Evolutionary conservation across 2,888 invertebrate genomes (phyloP).

Genomic region (Entomobrya proxima): DNA sequence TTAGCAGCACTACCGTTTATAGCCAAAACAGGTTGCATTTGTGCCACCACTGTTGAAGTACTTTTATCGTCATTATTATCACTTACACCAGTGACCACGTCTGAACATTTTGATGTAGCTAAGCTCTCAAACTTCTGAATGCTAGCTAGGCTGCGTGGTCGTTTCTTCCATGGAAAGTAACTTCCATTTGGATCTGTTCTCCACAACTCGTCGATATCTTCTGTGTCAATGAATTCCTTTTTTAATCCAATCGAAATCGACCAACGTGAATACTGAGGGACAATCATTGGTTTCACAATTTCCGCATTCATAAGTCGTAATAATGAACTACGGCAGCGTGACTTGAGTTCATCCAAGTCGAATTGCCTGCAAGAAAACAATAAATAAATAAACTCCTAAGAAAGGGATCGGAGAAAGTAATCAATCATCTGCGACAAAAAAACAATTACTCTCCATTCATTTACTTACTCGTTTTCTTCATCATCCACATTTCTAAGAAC

Average conservation of each 20-base stretch:
- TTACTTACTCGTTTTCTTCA: constrained; percentile 1
- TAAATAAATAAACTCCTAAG: too few species aligned
- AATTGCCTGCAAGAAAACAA: neutral
- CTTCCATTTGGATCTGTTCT: constrained; percentile 28
- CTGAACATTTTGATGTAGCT: too few species aligned
- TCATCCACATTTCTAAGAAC: neutral
- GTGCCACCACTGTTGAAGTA: too few species aligned
- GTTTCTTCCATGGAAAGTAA: constrained; percentile 53
- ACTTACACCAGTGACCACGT: too few species aligned
- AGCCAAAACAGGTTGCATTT: too few species aligned
- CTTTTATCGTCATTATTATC: too few species aligned
- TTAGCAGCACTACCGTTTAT: too few species aligned
- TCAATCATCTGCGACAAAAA: too few species aligned
- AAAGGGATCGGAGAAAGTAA: too few species aligned
- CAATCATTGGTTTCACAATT: constrained; percentile 9
- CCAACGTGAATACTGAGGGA: constrained; percentile 51
- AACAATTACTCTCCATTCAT: too few species aligned
- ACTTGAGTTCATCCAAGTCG: constrained; percentile 22
- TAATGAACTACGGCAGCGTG: neutral
- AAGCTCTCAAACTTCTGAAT: too few species aligned
- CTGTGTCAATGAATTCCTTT: neutral
- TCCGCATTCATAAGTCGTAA: constrained; percentile 10
- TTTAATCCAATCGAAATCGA: constrained; percentile 45
- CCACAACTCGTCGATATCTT: constrained; percentile 16
- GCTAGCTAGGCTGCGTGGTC: constrained; percentile 25